Conservation (phyloP, 1,140 invertebrate species). For the Pseudomyrmex dendroicus region DNA sequence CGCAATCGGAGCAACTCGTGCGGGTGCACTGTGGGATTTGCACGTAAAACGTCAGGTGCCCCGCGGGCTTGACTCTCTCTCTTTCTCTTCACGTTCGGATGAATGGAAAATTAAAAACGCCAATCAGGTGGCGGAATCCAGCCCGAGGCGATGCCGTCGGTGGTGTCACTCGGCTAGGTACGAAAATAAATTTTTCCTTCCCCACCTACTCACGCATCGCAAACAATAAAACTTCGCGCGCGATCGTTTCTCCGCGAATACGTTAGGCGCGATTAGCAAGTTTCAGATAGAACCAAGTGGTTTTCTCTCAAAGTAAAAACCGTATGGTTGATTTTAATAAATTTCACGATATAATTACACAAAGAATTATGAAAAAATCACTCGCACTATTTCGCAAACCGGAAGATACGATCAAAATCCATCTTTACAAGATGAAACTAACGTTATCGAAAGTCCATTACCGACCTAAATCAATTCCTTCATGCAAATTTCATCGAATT, state of each 20-base stretch:
- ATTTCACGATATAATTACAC: background rate
- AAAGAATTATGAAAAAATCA: background rate
- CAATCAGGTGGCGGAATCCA: conserved; percentile 73
- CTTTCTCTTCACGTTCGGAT: conserved; percentile 33
- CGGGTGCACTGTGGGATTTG: conserved; percentile 59
- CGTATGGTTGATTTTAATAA: too few species aligned
- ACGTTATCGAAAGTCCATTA: background rate
- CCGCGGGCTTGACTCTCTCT: conserved; percentile 47
- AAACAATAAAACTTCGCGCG: conserved; percentile 40
- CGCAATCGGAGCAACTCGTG: conserved; percentile 54
- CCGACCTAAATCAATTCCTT: conserved; percentile 11
- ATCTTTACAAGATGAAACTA: background rate
- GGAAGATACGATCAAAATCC: too few species aligned
- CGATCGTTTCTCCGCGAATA: conserved; percentile 8
- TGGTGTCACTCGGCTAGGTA: conserved; percentile 66
- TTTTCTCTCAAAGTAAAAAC: too few species aligned
- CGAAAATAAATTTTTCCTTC: conserved; percentile 66
- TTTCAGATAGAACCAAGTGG: background rate
- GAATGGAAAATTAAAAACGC: conserved; percentile 80
- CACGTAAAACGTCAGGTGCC: conserved; percentile 66
- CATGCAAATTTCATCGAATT: conserved; percentile 30
- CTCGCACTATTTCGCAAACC: too few species aligned
- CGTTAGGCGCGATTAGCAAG: background rate
- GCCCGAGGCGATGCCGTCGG: conserved; percentile 55
- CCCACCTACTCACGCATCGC: conserved; percentile 11